Percentiles rank a stretch among this genome's conserved stretches.
These are phyloP conservation scores for Arvicanthis niloticus DNA, from an alignment of 2,113 vertebrate genomes.

Conservation along the genomic window DNA sequence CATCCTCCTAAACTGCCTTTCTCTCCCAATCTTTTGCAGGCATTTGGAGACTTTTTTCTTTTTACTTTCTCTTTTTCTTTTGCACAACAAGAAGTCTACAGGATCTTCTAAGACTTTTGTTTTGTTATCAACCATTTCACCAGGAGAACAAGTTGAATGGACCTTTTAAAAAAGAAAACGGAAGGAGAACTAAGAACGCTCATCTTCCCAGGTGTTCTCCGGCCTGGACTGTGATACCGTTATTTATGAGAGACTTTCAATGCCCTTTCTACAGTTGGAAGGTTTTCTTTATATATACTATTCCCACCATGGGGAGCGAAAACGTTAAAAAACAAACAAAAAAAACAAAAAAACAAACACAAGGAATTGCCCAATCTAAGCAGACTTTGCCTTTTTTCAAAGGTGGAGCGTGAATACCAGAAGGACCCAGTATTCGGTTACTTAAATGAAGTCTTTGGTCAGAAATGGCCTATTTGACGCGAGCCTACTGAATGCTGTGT, in stretches of 20 bases:
- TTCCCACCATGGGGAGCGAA: conserved; percentile 93
- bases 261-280: conserved; percentile 97
- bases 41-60: conserved; percentile 90
- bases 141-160: conserved; percentile 85
- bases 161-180: conserved; percentile 82
- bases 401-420: conserved; percentile 96
- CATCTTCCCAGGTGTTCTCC: conserved; percentile 89
- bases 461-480: conserved; percentile 92
- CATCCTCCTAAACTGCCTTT: conserved; percentile 95
- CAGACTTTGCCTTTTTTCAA: conserved; percentile 96
- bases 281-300: conserved; percentile 94
- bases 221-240: conserved; percentile 93
- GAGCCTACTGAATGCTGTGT: conserved; percentile 95
- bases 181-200: conserved; percentile 86
- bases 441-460: conserved; percentile 94
- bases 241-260: conserved; percentile 98
- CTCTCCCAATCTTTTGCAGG: conserved; percentile 97
- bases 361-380: conserved; percentile 89
- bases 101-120: conserved; percentile 86
- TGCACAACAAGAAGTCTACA: conserved; percentile 85
- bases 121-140: conserved; percentile 85
- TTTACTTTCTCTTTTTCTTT: conserved; percentile 80
- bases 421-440: conserved; percentile 93
- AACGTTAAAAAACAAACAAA: conserved; percentile 84
- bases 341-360: conserved; percentile 87